Conservation (phyloP, 1,140 invertebrate species). For the Coelopa frigida region DNA sequence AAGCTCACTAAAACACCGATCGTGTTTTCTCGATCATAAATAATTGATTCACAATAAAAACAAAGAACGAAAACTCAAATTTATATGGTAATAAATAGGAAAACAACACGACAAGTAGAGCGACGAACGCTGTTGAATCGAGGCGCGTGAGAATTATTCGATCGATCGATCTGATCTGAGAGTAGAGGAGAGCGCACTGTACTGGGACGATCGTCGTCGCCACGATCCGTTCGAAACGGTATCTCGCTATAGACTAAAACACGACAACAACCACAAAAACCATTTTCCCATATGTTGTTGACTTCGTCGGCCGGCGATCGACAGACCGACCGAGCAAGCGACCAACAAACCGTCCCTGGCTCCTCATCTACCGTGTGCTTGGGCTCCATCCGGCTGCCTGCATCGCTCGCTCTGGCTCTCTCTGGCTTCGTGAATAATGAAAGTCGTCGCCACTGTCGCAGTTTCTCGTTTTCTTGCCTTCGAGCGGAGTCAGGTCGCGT, state of each 20-base stretch:
- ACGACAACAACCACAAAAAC: conserved; percentile 12
- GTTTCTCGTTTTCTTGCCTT: not conserved
- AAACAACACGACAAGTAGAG: too few relatives aligned
- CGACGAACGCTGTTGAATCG: too few relatives aligned
- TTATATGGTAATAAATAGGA: too few relatives aligned
- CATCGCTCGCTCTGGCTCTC: not conserved
- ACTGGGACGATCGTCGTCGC: conserved; percentile 1
- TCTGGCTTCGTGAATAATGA: not conserved
- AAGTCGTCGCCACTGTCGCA: conserved; percentile 1
- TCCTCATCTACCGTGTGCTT: not conserved
- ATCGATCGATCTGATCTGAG: too few relatives aligned
- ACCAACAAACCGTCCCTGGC: not conserved
- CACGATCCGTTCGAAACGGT: conserved; percentile 15
- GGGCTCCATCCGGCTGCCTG: not conserved
- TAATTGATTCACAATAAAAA: too few relatives aligned
- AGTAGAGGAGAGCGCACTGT: too few relatives aligned
- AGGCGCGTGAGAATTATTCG: too few relatives aligned
- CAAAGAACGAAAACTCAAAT: too few relatives aligned
- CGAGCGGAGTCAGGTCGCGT: too few relatives aligned
- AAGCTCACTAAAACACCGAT: too few relatives aligned
- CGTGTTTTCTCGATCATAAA: too few relatives aligned
- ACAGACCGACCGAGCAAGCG: conserved; percentile 4
- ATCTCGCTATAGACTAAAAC: conserved; percentile 17
- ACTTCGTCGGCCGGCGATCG: conserved; percentile 1
- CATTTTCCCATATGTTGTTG: conserved; percentile 10